A percentile compares a stretch with the other conserved stretches of the same genome.
Conservation (phyloP, 2,888 invertebrate species). For the Microchrysa polita region DNA sequence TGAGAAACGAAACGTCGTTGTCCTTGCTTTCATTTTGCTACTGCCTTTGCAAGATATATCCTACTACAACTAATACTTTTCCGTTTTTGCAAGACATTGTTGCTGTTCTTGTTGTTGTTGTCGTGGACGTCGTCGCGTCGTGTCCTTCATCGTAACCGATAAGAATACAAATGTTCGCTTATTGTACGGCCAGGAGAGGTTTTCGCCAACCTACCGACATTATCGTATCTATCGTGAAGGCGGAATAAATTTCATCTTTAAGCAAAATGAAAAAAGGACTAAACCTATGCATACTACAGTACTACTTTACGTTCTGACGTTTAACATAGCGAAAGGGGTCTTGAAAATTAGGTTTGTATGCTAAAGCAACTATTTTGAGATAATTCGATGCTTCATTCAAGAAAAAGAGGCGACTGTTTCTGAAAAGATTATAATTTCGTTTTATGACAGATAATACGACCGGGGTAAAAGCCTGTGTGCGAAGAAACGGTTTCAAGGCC, state of each 20-base stretch:
- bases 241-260: constrained; percentile 6
- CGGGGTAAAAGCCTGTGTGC: background rate
- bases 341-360: background rate
- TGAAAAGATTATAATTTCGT: too few relatives aligned
- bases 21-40: background rate
- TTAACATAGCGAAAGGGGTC: too few relatives aligned
- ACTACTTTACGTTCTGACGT: too few relatives aligned
- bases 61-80: too few relatives aligned
- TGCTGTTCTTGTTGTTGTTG: too few relatives aligned
- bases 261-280: background rate
- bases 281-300: too few relatives aligned
- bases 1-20: too few relatives aligned
- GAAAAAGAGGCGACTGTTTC: background rate
- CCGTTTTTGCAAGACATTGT: background rate
- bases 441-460: too few relatives aligned
- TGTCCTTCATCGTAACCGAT: background rate
- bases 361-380: background rate
- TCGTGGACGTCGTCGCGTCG: too few relatives aligned
- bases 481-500: background rate
- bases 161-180: constrained; percentile 1
- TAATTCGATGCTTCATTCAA: background rate
- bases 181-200: background rate
- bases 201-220: background rate
- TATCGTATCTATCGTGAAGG: background rate
- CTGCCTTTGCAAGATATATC: background rate